Conservation (phyloP, 2,113 vertebrate genomes). For the Caretta caretta region DNA sequence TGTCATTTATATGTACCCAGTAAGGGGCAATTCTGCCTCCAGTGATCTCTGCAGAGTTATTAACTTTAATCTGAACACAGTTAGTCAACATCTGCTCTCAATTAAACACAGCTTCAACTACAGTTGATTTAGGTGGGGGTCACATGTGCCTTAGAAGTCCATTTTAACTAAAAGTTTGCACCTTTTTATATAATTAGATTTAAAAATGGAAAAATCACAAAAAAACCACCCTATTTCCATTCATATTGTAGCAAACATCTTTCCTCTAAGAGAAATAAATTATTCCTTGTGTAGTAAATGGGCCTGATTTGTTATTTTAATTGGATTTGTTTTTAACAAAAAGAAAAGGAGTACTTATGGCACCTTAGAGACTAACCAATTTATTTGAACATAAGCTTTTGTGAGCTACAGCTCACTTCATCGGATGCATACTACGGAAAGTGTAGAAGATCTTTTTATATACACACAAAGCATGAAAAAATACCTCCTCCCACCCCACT, state of each 20-base stretch:
- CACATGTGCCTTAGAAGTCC: background rate
- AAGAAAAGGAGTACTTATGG: no score
- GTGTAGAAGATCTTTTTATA: no score
- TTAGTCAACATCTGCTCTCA: slow-evolving; percentile 1
- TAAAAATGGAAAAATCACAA: background rate
- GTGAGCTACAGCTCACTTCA: no score
- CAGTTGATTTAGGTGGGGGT: background rate
- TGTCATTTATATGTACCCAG: background rate
- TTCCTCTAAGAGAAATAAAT: background rate
- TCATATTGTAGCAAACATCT: background rate
- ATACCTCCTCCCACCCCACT: no score
- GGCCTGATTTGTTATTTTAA: slow-evolving; percentile 31
- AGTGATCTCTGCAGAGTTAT: background rate
- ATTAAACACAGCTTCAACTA: background rate
- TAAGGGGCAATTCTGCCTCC: background rate
- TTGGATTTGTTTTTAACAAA: slow-evolving; percentile 26
- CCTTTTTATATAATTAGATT: background rate
- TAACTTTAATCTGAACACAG: background rate
- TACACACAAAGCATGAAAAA: no score
- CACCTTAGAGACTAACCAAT: no score
- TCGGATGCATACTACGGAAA: no score
- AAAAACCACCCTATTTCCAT: background rate
- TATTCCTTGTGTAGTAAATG: background rate
- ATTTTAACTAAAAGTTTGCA: background rate
- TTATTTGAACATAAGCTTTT: no score